phyloP scores from a whole-genome alignment of 2,888 invertebrate species.

The Apotomis betuletana region DNA sequence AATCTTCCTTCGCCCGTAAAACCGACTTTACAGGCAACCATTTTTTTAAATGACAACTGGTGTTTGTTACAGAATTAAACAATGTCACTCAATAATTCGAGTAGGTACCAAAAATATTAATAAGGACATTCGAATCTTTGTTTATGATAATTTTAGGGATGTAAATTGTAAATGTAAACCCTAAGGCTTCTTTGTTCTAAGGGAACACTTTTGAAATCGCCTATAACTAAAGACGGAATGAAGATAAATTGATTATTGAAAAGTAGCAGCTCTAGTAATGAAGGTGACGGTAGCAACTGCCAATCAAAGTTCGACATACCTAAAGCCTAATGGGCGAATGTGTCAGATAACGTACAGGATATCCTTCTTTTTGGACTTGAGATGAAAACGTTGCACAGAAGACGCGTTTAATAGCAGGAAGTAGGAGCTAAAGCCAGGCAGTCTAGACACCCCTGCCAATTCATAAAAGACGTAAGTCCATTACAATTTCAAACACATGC shows the following conservation, averaged over 20 bases:
- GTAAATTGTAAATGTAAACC: too few species aligned
- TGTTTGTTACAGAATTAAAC: too few species aligned
- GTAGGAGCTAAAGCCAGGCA: conserved; percentile 28
- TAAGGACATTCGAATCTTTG: too few species aligned
- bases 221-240: background rate
- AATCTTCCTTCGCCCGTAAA: too few species aligned
- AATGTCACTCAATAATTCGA: too few species aligned
- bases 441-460: conserved; percentile 13
- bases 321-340: background rate
- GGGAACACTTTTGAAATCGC: background rate
- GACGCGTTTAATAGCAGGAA: conserved; percentile 31
- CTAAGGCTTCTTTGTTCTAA: background rate
- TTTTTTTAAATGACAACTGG: too few species aligned
- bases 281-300: conserved; percentile 20
- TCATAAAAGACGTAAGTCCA: conserved; percentile 6
- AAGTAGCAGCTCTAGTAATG: background rate
- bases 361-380: background rate
- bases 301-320: conserved; percentile 6
- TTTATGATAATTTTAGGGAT: too few species aligned
- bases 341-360: background rate
- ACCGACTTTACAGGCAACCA: too few species aligned
- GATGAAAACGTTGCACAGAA: conserved; percentile 11
- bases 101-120: too few species aligned
- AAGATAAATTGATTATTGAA: conserved; percentile 22
- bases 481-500: background rate